Evolutionary conservation across 2,888 invertebrate genomes (phyloP), one percentile per base, ranked within the genome.

Genomic region (Eurytoma adleriae): DNA sequence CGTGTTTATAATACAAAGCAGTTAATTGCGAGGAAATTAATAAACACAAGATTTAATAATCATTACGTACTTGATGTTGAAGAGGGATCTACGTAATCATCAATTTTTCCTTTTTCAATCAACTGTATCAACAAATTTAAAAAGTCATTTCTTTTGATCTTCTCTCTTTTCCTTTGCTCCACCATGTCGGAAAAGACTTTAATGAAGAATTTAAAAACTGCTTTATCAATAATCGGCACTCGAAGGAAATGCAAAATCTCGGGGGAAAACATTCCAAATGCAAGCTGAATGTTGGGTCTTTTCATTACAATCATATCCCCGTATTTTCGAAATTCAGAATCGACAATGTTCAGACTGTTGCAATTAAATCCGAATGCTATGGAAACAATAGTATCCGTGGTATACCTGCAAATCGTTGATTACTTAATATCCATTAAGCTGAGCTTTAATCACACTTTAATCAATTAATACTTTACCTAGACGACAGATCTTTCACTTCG

Each of bases 51-150:
- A n/a, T n/a, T n/a, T n/a, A n/a, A n/a, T n/a, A n/a, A n/a, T n/a
- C n/a, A n/a, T n/a, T n/a, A n/a, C n/a, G n/a, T n/a, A n/a, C n/a
- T n/a, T n/a, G n/a, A n/a, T n/a, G n/a, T n/a, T n/a, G n/a, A n/a
- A n/a, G n/a, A n/a, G n/a, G n/a, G n/a, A n/a, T 68, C 68, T 16
- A 64, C 73, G 14, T 18, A 56, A 13, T 20, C 73, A 30, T 87
- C 86, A 3, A 88, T 79, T 66, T 86, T 86, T 56, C 88, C 88
- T 2, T 86, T 83, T 14, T 87, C 86, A 67, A 89, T 88, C n/a
- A 91, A 83, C 71, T 90, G 88, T 67, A 91, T 89, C 50, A 91
- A 76, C 2, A 91, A 82, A 73, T 90, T 87, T 64, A 91, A 79
- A 70, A 91, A 91, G 81, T 91, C 91, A 4, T 86, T 86, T 27